Percentiles rank a stretch among this genome's conserved stretches.
phyloP scores from a whole-genome alignment of 1,140 invertebrate genomes.

The Uloborus diversus region DNA sequence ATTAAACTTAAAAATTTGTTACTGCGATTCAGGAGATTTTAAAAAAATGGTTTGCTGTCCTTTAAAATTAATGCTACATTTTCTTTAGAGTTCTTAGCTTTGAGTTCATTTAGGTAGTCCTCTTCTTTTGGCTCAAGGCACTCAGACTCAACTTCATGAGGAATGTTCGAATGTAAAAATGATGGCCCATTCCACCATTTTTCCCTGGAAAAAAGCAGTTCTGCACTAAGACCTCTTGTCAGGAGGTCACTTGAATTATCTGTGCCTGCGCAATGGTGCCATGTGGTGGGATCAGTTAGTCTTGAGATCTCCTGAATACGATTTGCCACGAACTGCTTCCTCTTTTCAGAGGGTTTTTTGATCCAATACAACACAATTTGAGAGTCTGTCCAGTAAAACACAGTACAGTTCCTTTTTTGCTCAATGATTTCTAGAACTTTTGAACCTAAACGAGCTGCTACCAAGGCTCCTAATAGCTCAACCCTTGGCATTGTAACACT shows the following conservation, averaged over 20 bases:
- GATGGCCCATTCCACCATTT: conserved; percentile 8
- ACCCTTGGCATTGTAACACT: not conserved
- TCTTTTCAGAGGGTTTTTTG: conserved; percentile 59
- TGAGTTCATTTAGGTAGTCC: too few relatives aligned
- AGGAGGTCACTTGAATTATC: not conserved
- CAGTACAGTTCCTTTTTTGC: not conserved
- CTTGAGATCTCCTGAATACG: conserved; percentile 3
- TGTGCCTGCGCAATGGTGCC: not conserved
- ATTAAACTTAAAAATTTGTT: too few relatives aligned
- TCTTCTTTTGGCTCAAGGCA: too few relatives aligned
- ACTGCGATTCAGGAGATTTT: too few relatives aligned
- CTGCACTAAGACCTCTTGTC: conserved; percentile 9
- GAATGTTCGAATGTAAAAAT: too few relatives aligned
- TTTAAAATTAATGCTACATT: too few relatives aligned
- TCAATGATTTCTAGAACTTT: not conserved
- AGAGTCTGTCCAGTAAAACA: conserved; percentile 63
- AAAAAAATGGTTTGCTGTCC: too few relatives aligned
- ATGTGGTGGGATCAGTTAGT: not conserved
- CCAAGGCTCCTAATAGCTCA: not conserved
- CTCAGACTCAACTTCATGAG: too few relatives aligned
- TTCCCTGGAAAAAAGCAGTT: not conserved
- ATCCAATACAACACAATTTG: conserved; percentile 64
- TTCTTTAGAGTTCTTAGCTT: too few relatives aligned
- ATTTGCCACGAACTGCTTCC: conserved; percentile 41
- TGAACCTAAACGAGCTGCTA: not conserved